These are phyloP conservation scores for Mimas tiliae DNA, from an alignment of 2,888 invertebrate genomes.

Conservation along the genomic window DNA sequence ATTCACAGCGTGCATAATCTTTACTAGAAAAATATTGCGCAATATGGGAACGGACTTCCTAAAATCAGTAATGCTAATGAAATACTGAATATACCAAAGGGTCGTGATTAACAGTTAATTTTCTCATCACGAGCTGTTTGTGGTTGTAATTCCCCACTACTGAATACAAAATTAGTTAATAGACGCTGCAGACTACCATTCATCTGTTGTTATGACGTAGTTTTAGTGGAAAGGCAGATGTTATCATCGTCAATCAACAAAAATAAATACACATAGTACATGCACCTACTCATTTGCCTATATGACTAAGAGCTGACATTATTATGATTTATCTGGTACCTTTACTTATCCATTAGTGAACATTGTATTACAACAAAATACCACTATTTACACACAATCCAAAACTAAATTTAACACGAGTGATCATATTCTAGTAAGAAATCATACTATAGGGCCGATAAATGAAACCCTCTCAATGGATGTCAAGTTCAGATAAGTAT, in stretches of 20 bases:
- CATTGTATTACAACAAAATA: neutral
- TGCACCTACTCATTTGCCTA: neutral
- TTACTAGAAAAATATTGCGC: conserved; percentile 1
- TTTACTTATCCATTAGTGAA: neutral
- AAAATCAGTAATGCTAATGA: neutral
- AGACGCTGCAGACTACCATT: neutral
- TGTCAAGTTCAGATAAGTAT: conserved; percentile 70
- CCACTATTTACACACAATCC: neutral
- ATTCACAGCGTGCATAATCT: conserved; percentile 9
- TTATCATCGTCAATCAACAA: neutral
- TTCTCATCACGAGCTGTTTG: neutral
- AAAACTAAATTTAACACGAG: neutral
- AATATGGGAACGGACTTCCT: neutral
- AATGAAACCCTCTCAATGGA: conserved; percentile 49
- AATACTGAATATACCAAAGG: neutral
- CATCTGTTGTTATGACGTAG: conserved; percentile 1
- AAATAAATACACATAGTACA: neutral
- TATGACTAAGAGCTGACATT: conserved; percentile 22
- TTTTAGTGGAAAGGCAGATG: neutral
- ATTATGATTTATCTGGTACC: neutral
- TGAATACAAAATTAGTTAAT: neutral
- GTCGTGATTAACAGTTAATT: neutral
- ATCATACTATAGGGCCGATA: conserved; percentile 38
- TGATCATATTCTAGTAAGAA: conserved; percentile 22
- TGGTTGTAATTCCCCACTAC: neutral